A percentile compares a stretch with the other conserved stretches of the same genome.
Conservation (phyloP, 2,113 vertebrate genomes). For the Enhydra lutris region DNA sequence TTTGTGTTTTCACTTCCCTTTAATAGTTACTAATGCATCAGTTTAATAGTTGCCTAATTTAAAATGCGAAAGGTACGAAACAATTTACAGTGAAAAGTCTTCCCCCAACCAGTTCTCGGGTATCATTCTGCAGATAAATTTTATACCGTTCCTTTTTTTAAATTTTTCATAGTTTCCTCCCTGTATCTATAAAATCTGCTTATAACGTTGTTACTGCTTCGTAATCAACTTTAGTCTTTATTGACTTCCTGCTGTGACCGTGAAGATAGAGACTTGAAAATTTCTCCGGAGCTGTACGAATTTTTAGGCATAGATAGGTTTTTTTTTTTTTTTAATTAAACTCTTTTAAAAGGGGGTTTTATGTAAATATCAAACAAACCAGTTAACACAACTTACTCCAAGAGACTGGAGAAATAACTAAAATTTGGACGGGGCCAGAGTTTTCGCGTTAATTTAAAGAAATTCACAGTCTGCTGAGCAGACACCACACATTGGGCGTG, state of each 20-base stretch:
- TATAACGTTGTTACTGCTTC: neutral
- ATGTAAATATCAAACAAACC: neutral
- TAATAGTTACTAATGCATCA: neutral
- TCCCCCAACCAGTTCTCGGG: neutral
- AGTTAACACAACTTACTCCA: neutral
- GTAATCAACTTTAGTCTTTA: neutral
- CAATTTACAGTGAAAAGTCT: neutral
- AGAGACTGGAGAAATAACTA: neutral
- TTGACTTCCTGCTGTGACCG: neutral
- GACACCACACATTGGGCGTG: rapidly evolving
- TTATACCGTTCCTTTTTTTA: neutral
- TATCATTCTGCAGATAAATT: neutral
- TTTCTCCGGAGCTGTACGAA: neutral
- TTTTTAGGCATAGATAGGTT: neutral
- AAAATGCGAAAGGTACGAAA: neutral
- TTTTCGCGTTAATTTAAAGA: neutral
- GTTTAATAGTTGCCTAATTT: neutral
- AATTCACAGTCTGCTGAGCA: rapidly evolving
- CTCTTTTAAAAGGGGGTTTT: neutral
- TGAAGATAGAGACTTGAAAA: neutral
- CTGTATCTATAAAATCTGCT: neutral
- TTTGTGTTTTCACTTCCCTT: neutral
- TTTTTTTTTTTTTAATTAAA: neutral
- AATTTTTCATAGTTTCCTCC: neutral
- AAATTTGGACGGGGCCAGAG: neutral